These are phyloP conservation scores for Campylomormyrus numenius DNA, from an alignment of 2,113 vertebrate genomes.

Conservation along the genomic window DNA sequence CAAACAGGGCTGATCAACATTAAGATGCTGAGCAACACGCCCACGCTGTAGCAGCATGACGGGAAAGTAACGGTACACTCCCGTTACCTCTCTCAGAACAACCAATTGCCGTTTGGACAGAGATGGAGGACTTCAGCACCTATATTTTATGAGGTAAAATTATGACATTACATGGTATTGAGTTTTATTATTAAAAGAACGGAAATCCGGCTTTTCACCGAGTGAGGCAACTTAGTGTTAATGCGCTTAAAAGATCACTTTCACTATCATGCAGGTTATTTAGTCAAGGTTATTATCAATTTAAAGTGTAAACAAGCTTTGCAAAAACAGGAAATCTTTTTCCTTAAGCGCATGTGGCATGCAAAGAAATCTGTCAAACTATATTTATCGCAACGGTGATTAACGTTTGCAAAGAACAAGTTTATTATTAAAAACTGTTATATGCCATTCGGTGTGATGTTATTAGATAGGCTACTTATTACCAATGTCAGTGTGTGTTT, in stretches of 20 bases:
- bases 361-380: neutral
- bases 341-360: neutral
- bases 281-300: neutral
- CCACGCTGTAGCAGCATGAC: conserved; percentile 27
- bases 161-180: conserved; percentile 15
- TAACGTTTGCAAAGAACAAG: neutral
- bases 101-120: conserved; percentile 29
- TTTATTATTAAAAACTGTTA: neutral
- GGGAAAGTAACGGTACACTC: conserved; percentile 31
- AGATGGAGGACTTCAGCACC: conserved; percentile 53
- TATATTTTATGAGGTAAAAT: conserved; percentile 57
- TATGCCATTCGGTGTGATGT: neutral
- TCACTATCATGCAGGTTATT: neutral
- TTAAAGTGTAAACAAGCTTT: conserved; percentile 2
- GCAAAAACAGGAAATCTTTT: neutral
- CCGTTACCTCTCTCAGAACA: conserved; percentile 34
- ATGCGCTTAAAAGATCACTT: conserved; percentile 22
- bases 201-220: neutral
- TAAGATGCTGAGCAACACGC: conserved; percentile 37
- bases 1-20: conserved; percentile 20
- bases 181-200: conserved; percentile 2
- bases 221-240: neutral
- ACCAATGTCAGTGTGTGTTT: neutral
- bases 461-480: neutral
- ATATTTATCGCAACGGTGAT: neutral